phyloP scores from a whole-genome alignment of 2,797 vertebrate genomes.

The Valencia hispanica region DNA sequence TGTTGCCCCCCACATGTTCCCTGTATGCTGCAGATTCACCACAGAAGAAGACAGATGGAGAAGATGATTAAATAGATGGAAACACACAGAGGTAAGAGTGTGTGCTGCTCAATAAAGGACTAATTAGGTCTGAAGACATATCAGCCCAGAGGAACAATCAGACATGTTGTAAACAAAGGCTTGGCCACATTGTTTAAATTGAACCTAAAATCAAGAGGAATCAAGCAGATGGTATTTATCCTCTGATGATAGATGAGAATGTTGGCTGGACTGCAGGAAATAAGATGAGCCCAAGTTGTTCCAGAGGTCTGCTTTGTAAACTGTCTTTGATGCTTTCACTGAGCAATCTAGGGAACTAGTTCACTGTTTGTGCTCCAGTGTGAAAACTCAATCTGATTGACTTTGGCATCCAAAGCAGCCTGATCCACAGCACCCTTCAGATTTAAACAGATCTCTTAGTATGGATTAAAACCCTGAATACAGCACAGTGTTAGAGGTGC shows the following conservation, averaged over 20 bases:
- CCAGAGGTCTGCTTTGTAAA: neutral
- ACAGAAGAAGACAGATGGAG: neutral
- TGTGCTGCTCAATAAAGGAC: neutral
- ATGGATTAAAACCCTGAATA: conserved; percentile 11
- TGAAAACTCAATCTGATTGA: neutral
- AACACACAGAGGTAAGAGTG: neutral
- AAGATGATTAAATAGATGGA: neutral
- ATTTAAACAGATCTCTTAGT: neutral
- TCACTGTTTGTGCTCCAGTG: neutral
- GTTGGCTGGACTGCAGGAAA: conserved; percentile 1
- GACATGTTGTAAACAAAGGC: neutral
- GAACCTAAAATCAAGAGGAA: neutral
- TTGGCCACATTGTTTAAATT: neutral
- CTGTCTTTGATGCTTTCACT: neutral
- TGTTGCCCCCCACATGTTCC: neutral
- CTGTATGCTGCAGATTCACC: neutral
- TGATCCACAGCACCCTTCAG: conserved; percentile 18
- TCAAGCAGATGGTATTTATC: neutral
- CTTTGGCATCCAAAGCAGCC: neutral
- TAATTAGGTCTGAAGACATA: neutral
- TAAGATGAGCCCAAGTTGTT: neutral
- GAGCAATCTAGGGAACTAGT: conserved; percentile 6
- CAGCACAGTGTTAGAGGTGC: neutral
- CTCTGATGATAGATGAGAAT: neutral
- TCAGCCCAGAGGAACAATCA: neutral